Percentiles rank a stretch among this genome's conserved stretches.
Conservation (phyloP, 2,113 vertebrate genomes). For the Paratilapia polleni region DNA sequence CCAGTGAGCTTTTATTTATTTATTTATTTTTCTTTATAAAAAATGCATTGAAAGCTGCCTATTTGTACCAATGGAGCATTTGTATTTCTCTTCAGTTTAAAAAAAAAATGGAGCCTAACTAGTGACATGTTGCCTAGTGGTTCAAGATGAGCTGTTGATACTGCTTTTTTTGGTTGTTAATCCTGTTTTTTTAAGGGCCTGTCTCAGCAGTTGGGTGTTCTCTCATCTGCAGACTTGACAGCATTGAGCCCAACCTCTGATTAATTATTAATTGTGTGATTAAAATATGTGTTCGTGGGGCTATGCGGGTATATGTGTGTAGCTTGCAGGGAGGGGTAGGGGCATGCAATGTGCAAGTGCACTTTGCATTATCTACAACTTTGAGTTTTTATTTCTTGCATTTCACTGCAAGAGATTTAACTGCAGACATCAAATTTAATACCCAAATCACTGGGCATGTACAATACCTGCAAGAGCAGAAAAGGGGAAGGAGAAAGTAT, state of each 20-base stretch:
- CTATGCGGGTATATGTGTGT: constrained; percentile 15
- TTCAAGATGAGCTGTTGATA: constrained; percentile 22
- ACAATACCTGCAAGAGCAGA: constrained; percentile 19
- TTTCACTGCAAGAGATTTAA: constrained; percentile 34
- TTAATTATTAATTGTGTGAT: constrained; percentile 77
- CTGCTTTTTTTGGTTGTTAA: constrained; percentile 17
- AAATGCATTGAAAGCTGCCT: constrained; percentile 31
- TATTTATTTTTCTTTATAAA: constrained; percentile 37
- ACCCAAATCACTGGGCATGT: constrained; percentile 20
- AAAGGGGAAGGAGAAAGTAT: constrained; percentile 13
- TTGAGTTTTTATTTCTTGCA: neutral
- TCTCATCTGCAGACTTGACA: constrained; percentile 74
- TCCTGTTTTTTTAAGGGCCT: constrained; percentile 31
- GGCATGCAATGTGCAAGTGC: constrained; percentile 43
- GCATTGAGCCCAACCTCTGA: constrained; percentile 66
- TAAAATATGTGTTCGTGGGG: constrained; percentile 53
- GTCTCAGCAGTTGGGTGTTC: constrained; percentile 61
- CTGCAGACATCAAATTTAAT: constrained; percentile 29
- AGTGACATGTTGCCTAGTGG: constrained; percentile 42
- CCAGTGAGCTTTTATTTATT: constrained; percentile 12
- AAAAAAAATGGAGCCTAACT: constrained; percentile 26
- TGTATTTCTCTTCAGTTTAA: constrained; percentile 24
- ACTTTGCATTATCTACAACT: constrained; percentile 45
- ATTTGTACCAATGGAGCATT: constrained; percentile 21
- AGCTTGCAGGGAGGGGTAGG: constrained; percentile 6